Conservation (phyloP, 2,797 vertebrate species). For the Pristis pectinata region DNA sequence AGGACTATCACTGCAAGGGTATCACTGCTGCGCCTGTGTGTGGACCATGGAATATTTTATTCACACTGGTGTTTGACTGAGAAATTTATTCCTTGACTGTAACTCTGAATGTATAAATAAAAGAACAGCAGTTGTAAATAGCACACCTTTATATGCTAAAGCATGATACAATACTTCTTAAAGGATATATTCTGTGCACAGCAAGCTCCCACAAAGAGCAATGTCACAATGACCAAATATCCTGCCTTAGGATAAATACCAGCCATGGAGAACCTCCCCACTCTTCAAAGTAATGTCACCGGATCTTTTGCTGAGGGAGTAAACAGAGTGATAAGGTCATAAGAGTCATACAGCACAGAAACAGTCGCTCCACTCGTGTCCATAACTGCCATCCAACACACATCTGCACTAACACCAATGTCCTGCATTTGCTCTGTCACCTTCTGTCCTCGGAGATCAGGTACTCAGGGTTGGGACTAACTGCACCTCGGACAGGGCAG, state of each 20-base stretch:
- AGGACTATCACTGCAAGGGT: background rate
- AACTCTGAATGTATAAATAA: background rate
- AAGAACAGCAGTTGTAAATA: background rate
- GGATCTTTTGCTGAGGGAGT: background rate
- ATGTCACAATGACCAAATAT: background rate
- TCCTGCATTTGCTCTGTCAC: no score
- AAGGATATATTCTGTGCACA: no score
- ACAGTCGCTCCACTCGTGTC: no score
- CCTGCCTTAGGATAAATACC: background rate
- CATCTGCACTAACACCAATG: no score
- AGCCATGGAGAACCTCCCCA: background rate
- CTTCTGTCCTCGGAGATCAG: no score
- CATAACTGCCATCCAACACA: no score
- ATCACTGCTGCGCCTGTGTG: background rate
- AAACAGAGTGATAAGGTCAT: no score
- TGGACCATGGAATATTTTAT: background rate
- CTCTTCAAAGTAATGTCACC: background rate
- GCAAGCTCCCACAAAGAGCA: background rate
- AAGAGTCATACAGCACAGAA: no score
- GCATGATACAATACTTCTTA: no score
- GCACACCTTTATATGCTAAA: background rate
- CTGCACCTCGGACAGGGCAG: background rate
- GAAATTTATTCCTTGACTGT: background rate
- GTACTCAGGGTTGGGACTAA: no score
- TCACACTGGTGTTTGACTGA: background rate